phyloP scores from a whole-genome alignment of 1,140 invertebrate species.

The Vollenhovia emeryi region DNA sequence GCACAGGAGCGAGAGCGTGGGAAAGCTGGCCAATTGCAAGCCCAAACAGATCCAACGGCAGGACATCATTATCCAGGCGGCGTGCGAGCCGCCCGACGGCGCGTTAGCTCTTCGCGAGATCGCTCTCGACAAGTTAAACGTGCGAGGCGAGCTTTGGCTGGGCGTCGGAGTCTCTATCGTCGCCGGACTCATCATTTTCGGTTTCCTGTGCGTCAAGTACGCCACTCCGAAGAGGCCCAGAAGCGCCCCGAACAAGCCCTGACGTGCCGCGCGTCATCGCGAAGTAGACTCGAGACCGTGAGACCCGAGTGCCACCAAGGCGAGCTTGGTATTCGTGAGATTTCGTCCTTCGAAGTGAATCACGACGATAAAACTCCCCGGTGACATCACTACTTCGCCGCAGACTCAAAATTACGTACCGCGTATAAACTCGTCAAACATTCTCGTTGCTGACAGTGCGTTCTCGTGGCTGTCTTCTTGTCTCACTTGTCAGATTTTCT shows the following conservation, averaged over 20 bases:
- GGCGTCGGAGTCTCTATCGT: conserved; percentile 74
- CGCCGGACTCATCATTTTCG: conserved; percentile 69
- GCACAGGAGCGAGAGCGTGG: conserved; percentile 87
- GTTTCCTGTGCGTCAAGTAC: conserved; percentile 76
- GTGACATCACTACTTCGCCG: not conserved
- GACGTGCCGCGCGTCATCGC: conserved; percentile 18
- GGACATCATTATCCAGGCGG: conserved; percentile 93
- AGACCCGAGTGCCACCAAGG: not conserved
- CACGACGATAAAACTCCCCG: not conserved
- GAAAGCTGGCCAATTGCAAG: conserved; percentile 81
- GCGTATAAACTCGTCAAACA: not conserved
- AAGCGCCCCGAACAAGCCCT: conserved; percentile 83
- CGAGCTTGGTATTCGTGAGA: not conserved
- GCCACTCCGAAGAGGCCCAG: conserved; percentile 77
- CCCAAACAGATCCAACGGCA: conserved; percentile 90
- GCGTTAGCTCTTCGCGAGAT: conserved; percentile 88
- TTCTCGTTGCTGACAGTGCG: not conserved
- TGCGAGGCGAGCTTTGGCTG: conserved; percentile 73
- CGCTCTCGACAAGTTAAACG: conserved; percentile 73
- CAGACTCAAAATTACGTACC: not conserved
- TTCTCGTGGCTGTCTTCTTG: not conserved
- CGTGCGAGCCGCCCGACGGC: conserved; percentile 92
- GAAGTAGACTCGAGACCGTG: not conserved
- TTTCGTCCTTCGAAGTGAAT: not conserved
- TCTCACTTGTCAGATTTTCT: not conserved